Conservation (phyloP, 2,797 vertebrate genomes). For the Salarias fasciatus region DNA sequence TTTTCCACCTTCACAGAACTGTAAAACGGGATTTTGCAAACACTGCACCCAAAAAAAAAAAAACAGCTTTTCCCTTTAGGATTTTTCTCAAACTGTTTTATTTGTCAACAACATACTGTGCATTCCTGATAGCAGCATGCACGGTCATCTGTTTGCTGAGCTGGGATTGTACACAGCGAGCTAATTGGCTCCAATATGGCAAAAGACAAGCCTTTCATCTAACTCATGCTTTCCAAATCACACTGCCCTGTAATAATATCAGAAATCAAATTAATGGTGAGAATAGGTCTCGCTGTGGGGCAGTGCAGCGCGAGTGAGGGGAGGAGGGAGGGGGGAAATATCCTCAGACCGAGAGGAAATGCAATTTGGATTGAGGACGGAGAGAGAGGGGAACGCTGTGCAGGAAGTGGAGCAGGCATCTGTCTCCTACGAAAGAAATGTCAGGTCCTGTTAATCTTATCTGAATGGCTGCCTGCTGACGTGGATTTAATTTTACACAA, state of each 20-base stretch:
- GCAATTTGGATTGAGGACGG: slow-evolving; percentile 54
- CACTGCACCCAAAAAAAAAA: slow-evolving; percentile 10
- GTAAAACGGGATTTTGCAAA: too few species aligned
- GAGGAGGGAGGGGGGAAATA: slow-evolving; percentile 13
- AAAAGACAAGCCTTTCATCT: slow-evolving; percentile 60
- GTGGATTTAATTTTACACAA: slow-evolving; percentile 76
- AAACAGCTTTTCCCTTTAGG: slow-evolving; percentile 4
- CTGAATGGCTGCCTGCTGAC: slow-evolving; percentile 74
- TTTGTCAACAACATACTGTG: neutral
- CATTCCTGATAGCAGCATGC: slow-evolving; percentile 41
- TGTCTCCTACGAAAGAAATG: slow-evolving; percentile 74
- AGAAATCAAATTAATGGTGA: slow-evolving; percentile 61
- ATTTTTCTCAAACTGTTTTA: slow-evolving; percentile 12
- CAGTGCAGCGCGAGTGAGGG: slow-evolving; percentile 26
- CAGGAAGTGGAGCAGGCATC: slow-evolving; percentile 75
- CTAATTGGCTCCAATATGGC: slow-evolving; percentile 58
- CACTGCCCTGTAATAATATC: slow-evolving; percentile 51
- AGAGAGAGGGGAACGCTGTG: slow-evolving; percentile 49
- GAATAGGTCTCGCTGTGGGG: slow-evolving; percentile 47
- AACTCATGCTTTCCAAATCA: slow-evolving; percentile 50
- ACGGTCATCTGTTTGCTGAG: slow-evolving; percentile 45
- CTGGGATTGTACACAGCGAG: slow-evolving; percentile 45
- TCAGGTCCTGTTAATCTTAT: slow-evolving; percentile 80
- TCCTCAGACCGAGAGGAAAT: slow-evolving; percentile 53
- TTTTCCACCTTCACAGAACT: slow-evolving; percentile 26